Evolutionary conservation across 2,113 vertebrate species (phyloP).

Genomic region (Phyllostomus hastatus): DNA sequence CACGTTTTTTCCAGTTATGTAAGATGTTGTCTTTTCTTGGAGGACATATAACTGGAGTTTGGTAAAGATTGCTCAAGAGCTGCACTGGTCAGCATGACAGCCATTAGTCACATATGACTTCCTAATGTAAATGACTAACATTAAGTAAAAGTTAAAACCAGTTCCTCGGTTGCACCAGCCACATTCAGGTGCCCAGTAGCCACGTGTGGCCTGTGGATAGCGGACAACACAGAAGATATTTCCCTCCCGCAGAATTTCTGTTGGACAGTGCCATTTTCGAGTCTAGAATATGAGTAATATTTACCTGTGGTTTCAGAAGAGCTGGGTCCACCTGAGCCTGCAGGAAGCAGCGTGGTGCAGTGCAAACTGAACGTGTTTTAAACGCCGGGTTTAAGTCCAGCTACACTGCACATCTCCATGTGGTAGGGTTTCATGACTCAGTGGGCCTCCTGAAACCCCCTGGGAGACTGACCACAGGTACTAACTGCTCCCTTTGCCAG

Average conservation of each 20-base stretch:
- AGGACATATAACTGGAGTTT: neutral
- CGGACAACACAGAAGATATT: neutral
- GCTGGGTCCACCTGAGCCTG: neutral
- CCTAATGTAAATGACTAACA: neutral
- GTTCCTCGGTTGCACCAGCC: neutral
- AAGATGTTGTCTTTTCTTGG: neutral
- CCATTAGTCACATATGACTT: neutral
- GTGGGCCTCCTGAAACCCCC: neutral
- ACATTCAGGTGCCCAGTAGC: neutral
- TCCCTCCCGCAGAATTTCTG: neutral
- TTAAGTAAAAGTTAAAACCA: neutral
- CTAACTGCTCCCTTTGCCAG: neutral
- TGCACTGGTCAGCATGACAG: neutral
- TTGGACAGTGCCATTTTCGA: neutral
- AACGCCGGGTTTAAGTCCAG: neutral
- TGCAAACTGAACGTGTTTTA: neutral
- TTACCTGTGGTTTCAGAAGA: neutral
- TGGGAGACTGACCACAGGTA: neutral
- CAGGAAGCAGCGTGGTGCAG: neutral
- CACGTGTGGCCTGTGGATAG: neutral
- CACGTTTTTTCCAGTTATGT: neutral
- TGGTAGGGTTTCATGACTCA: neutral
- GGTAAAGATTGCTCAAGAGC: neutral
- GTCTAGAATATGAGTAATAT: neutral
- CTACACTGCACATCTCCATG: neutral